Base-by-base conservation (phyloP, 2,888 invertebrate species). In the Cantharis lateralis region DNA sequence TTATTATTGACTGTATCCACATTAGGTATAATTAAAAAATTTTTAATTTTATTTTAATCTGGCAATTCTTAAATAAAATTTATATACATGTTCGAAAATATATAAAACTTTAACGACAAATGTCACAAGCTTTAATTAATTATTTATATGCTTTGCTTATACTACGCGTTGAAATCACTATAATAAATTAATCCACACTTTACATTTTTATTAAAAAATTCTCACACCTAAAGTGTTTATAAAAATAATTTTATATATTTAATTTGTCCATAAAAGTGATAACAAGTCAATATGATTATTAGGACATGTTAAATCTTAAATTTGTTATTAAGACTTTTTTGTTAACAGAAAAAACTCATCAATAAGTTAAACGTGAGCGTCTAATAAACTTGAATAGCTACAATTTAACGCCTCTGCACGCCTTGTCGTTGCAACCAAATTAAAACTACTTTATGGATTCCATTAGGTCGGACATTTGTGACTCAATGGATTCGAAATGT, bases 401-500 rank as follows among this genome's bases (percentile, higher is more conserved):
- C 80, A 80, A 77, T 77, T 82, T 82, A 80, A 85, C 84, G 84
- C 84, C 84, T 84, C 83, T 84, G 84, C 83, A 82, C 79, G 80
- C 76, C 78, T 82, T 84, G 84, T 84, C 83, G 81, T 79, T 80
- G 81, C 82, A 80, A 83, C 85, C 85, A 85, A 86, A 86, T 86
- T 86, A 85, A 86, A 84, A 82, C 85, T 85, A 85, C 82, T 86
- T 86, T 86, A 87, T 84, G 82, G 84, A 80, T 82, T 85, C 86
- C 87, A 87, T 87, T 87, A 87, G 84, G 82, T 82, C 81, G 82
- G 83, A 85, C 84, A 83, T 83, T 81, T 83, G 84, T 85, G 85
- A 85, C 83, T 85, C 85, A 85, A 86, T 84, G 84, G 81, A 81
- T 72, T 75, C 78, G 68, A 78, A 80, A 79, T 73, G 79, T 72